phyloP scores from a whole-genome alignment of 1,140 invertebrate genomes.

The Coptotermes formosanus region DNA sequence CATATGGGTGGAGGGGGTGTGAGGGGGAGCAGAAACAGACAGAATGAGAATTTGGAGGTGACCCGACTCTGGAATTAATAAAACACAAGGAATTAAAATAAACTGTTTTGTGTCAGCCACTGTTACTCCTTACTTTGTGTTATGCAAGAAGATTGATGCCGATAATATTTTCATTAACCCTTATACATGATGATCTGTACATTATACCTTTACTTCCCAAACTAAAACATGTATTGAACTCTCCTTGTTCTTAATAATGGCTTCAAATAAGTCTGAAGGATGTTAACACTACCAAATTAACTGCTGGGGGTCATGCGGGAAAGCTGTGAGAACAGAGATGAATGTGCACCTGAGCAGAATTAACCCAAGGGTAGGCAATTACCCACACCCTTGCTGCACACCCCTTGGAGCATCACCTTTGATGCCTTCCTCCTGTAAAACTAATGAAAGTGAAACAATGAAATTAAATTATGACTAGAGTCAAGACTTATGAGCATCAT shows the following conservation, averaged over 20 bases:
- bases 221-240: background rate
- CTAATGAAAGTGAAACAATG: constrained; percentile 16
- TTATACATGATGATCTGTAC: background rate
- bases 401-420: constrained; percentile 4
- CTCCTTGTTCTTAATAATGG: background rate
- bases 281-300: background rate
- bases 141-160: too few relatives aligned
- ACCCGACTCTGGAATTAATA: too few relatives aligned
- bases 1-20: too few relatives aligned
- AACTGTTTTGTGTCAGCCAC: too few relatives aligned
- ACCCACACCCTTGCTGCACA: background rate
- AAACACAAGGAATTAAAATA: too few relatives aligned
- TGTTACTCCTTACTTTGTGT: too few relatives aligned
- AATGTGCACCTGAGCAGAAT: constrained; percentile 4
- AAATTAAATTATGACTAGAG: background rate
- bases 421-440: background rate
- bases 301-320: background rate
- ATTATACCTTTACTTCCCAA: background rate
- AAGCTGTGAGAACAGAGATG: background rate
- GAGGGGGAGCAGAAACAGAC: too few relatives aligned
- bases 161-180: background rate
- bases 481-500: background rate
- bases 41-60: too few relatives aligned
- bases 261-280: background rate
- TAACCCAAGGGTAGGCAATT: constrained; percentile 7